These are phyloP conservation scores for Saccopteryx leptura DNA, from an alignment of 2,113 vertebrate species.

Conservation along the genomic window DNA sequence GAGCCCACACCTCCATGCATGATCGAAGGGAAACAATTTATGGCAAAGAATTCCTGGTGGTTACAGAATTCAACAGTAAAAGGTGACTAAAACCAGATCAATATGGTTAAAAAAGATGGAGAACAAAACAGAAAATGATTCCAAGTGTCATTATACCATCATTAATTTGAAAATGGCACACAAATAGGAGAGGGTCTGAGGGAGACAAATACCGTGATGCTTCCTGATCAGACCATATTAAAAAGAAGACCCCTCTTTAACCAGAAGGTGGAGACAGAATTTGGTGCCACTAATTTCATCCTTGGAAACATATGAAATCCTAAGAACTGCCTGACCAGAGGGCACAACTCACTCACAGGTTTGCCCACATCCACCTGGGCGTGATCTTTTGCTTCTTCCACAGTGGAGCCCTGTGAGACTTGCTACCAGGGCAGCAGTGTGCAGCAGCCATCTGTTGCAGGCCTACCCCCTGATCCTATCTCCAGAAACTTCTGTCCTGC, in stretches of 20 bases:
- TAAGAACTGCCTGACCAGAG: neutral
- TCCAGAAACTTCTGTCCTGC: neutral
- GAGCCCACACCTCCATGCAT: neutral
- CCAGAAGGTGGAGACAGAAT: neutral
- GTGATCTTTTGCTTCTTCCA: neutral
- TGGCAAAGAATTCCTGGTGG: neutral
- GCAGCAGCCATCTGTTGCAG: neutral
- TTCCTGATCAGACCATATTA: neutral
- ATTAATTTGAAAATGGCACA: neutral
- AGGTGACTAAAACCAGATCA: neutral
- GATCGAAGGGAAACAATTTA: neutral
- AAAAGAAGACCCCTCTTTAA: neutral
- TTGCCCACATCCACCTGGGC: neutral
- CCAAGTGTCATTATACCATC: neutral
- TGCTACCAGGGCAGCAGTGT: neutral
- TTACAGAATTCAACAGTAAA: neutral
- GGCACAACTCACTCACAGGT: neutral
- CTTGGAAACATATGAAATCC: neutral
- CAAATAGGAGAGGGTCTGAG: neutral
- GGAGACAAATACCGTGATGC: neutral
- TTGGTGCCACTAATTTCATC: neutral
- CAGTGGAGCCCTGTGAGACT: neutral
- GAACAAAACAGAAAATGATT: neutral
- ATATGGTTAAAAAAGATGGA: neutral
- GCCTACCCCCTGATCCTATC: neutral